phyloP scores from a whole-genome alignment of 2,888 invertebrate genomes.

The Yponomeuta cagnagella region DNA sequence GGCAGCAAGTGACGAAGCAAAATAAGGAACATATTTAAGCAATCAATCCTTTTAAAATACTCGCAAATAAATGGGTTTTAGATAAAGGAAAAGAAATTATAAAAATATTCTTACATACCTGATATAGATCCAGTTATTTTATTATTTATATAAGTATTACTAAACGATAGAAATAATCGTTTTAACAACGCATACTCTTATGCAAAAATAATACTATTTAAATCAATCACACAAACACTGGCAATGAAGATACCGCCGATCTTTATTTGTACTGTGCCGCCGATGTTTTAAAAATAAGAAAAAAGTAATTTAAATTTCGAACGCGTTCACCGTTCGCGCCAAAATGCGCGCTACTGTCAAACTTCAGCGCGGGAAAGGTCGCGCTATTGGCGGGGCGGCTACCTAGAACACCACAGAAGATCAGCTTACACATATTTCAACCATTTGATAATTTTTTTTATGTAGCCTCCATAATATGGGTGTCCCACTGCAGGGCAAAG shows the following conservation, averaged over 20 bases:
- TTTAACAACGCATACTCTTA: background rate
- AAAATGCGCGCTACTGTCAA: background rate
- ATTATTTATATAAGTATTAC: no score
- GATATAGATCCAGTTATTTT: background rate
- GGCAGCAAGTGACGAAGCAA: no score
- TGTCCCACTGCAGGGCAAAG: no score
- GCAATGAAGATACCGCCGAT: background rate
- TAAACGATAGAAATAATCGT: background rate
- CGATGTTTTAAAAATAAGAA: background rate
- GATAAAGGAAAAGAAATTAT: background rate
- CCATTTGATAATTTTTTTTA: no score
- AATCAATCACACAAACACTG: background rate
- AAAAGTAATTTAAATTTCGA: background rate
- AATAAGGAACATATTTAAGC: no score
- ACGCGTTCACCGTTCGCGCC: background rate
- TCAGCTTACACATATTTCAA: background rate
- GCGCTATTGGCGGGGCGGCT: conserved; percentile 39
- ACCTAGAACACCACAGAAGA: background rate
- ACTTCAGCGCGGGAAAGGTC: conserved; percentile 38
- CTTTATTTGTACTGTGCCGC: background rate
- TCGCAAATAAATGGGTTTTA: no score
- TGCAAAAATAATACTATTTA: background rate
- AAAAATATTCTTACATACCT: background rate
- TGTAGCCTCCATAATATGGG: no score
- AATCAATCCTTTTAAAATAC: no score